Evolutionary conservation across 2,797 vertebrate genomes (phyloP), one percentile per base, ranked within the genome.

Genomic region (Sebastiscus albofasciatus): DNA sequence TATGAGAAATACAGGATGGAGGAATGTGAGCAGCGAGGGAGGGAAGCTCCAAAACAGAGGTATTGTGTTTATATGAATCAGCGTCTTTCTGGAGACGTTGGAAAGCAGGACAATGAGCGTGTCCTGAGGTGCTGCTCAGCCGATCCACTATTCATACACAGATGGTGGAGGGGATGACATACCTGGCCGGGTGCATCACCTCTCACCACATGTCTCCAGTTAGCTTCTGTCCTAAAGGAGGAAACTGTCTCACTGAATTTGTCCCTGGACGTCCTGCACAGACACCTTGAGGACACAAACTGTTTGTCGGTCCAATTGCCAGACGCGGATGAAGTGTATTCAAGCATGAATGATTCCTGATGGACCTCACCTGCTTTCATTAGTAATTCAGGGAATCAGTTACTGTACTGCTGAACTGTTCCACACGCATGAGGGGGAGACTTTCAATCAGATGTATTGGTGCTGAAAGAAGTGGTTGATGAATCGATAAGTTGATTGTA

Each of bases 181-280:
- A 72, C 80, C 72, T 58, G 81, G 62, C 58, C 2, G 46, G 54
- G 77, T 46, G 67, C 81, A 82, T 84, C 77, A 75, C 31, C 62
- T 66, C 62, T 65, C 29, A 27, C 46, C 87, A 85, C 82, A 76
- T 86, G 85, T 84, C 82, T 90, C 60, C 26, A 20, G 26, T 90
- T 80, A 90, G 75, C 67, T 24, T 55, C 26, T 77, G 75, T 87
- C 67, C 68, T 77, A 18, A 22, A 85, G 82, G 70, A 67, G 54
- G 62, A 64, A 78, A 54, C 60, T 76, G 80, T 75, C 80, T 71
- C 42, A 6, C n/a, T 34, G 54, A 62, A 74, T 82, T 58, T 78
- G 54, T 84, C 68, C 49, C 61, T 31, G 68, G 54, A 86, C n/a
- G 2, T 68, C 79, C 60, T 52, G 55, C 58, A 67, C n/a, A 61